Percentiles rank a stretch among this genome's conserved stretches.
phyloP scores from a whole-genome alignment of 2,888 invertebrate species.

The Phymatocera aterrima region DNA sequence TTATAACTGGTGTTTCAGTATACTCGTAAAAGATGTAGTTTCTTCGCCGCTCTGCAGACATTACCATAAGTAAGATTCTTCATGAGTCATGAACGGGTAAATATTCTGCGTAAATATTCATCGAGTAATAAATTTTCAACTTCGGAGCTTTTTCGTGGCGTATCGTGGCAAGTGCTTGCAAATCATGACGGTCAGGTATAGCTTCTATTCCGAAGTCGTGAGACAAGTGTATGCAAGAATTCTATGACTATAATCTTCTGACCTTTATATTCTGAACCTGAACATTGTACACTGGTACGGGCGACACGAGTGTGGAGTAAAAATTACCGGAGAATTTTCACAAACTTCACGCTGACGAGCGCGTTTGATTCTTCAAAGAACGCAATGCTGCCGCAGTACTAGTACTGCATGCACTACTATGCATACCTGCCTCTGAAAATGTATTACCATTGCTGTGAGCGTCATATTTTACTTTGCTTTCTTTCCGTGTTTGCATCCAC shows the following conservation, averaged over 20 bases:
- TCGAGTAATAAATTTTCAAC: background rate
- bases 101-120: background rate
- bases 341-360: background rate
- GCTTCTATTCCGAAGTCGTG: background rate
- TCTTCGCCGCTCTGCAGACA: background rate
- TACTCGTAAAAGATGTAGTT: background rate
- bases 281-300: background rate
- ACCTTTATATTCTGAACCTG: background rate
- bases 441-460: background rate
- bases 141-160: background rate
- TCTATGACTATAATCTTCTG: background rate
- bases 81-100: background rate
- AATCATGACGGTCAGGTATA: background rate
- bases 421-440: background rate
- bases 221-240: background rate
- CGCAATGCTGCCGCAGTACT: background rate
- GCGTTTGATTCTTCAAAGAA: background rate
- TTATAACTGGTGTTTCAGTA: too few relatives aligned
- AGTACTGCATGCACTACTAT: background rate
- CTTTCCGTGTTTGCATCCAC: background rate
- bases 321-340: background rate
- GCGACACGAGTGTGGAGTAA: background rate
- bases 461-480: background rate
- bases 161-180: background rate
- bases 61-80: background rate